These are phyloP conservation scores for Odontocolon sp. DNA, from an alignment of 2,888 invertebrate species.

Conservation along the genomic window DNA sequence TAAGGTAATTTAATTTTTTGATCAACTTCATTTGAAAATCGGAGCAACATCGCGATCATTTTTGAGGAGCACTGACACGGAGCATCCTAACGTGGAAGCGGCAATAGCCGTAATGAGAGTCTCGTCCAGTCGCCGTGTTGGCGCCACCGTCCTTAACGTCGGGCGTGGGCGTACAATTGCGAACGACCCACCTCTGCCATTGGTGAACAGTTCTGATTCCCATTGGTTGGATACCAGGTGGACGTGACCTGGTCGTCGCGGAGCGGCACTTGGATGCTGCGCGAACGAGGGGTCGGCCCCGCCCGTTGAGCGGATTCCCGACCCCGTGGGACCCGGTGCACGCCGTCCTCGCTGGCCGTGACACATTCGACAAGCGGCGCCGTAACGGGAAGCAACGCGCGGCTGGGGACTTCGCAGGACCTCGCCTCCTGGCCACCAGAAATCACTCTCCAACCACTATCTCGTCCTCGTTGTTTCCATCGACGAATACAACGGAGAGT, in stretches of 20 bases:
- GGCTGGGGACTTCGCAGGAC: constrained; percentile 78
- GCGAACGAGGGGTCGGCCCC: constrained; percentile 50
- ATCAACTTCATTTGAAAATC: background rate
- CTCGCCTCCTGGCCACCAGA: constrained; percentile 58
- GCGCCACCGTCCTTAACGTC: constrained; percentile 74
- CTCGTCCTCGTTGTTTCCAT: constrained; percentile 49
- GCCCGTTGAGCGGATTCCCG: constrained; percentile 64
- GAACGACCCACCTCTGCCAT: constrained; percentile 36
- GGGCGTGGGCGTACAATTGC: constrained; percentile 58
- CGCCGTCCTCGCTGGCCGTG: constrained; percentile 79
- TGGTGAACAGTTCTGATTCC: constrained; percentile 41
- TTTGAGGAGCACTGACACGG: constrained; percentile 40
- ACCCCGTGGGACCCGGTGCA: constrained; percentile 79
- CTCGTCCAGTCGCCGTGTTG: constrained; percentile 69
- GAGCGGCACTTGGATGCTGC: constrained; percentile 61
- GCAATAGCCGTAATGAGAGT: constrained; percentile 75
- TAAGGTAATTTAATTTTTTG: background rate
- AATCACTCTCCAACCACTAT: constrained; percentile 50
- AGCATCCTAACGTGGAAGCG: constrained; percentile 63
- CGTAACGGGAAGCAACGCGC: constrained; percentile 81
- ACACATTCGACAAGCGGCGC: constrained; percentile 81
- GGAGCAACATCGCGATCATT: constrained; percentile 27
- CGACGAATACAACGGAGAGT: constrained; percentile 36
- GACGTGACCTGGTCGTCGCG: constrained; percentile 56
- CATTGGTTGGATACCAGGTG: constrained; percentile 62